A percentile compares a stretch with the other conserved stretches of the same genome.
Evolutionary conservation across 23 tunicate species (phyloP).

Genomic region (Trididemnum nubilum): DNA sequence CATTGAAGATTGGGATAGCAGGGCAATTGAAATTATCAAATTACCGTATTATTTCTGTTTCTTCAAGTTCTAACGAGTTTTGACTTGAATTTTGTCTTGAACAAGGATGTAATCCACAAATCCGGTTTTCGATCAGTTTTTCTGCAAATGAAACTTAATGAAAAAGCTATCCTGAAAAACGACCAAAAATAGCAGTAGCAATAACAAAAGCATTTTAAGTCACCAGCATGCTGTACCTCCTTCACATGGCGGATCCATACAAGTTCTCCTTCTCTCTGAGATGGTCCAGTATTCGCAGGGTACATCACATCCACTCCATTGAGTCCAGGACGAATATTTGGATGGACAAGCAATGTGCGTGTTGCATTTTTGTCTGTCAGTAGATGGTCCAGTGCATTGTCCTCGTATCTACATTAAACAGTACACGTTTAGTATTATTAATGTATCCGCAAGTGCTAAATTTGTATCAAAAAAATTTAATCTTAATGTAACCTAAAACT

Average conservation of each 20-base stretch:
- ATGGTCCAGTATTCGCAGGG: conserved; percentile 28
- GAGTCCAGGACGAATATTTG: conserved; percentile 18
- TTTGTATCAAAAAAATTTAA: background rate
- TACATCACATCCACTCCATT: conserved; percentile 6
- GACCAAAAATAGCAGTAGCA: too few relatives aligned
- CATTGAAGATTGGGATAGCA: too few relatives aligned
- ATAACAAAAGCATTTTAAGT: too few relatives aligned
- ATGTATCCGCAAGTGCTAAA: background rate
- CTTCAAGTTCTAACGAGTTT: too few relatives aligned
- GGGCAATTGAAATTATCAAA: too few relatives aligned
- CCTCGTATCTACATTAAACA: too few relatives aligned
- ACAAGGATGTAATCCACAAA: too few relatives aligned
- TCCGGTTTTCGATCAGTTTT: too few relatives aligned
- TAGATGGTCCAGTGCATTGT: background rate
- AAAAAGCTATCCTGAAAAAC: too few relatives aligned
- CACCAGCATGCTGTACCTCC: too few relatives aligned
- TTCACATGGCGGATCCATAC: conserved; percentile 5
- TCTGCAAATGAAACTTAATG: background rate
- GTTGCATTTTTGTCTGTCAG: background rate
- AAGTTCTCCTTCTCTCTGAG: background rate
- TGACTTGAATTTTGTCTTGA: too few relatives aligned
- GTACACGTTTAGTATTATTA: background rate
- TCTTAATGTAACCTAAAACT: background rate
- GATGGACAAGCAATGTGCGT: background rate
- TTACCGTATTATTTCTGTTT: too few relatives aligned